Base-by-base conservation (phyloP, 2,113 vertebrate genomes). In the Glaucidium brasilianum region DNA sequence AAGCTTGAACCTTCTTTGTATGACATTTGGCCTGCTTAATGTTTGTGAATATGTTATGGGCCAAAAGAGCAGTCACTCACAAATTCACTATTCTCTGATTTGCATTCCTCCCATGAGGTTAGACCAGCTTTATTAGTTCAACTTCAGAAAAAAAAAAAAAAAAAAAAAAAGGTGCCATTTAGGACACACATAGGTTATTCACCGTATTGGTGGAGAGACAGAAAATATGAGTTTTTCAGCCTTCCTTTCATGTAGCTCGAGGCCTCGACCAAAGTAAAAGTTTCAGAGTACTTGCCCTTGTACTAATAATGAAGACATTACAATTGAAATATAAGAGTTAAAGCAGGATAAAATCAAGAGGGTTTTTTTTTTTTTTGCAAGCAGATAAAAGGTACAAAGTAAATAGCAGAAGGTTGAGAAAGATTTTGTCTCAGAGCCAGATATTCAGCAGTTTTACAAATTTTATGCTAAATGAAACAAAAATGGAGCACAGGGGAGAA, bases 11-110 rank as follows among this genome's bases (percentile, higher is more conserved):
- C 30, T 79, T 80, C 35, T 81, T 96, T 88, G 56, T 67, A 62
- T 95, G 56, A 94, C n/a, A 62, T 39, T 94, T 94, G 77, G 69
- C 53, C 59, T 83, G 39, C 85, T 93, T 92, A 91, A 94, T 77
- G 43, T 69, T 91, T 63, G 80, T 50, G 26, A 74, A n/a, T 35
- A 74, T 23, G 62, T 74, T 96, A 72, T 14, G 50, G 67, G 77
- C 50, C 43, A 37, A 47, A 56, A 96, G 5, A 89, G 29, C 10
- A 94, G 29, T n/a, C 52, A 92, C 11, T 95, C 52, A 58, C 18
- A 85, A 56, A 79, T 66, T 83, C 71, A 58, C 35, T 63, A 7
- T 59, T 8, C 14, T 60, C 15, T 68, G 45, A 49, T 78, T 27
- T 11, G 3, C 52, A 30, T 74, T 92, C 56, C 66, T 27, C 21